A percentile compares a stretch with the other conserved stretches of the same genome.
phyloP scores from a whole-genome alignment of 2,888 invertebrate genomes.

The Hipparchia sbordonii region DNA sequence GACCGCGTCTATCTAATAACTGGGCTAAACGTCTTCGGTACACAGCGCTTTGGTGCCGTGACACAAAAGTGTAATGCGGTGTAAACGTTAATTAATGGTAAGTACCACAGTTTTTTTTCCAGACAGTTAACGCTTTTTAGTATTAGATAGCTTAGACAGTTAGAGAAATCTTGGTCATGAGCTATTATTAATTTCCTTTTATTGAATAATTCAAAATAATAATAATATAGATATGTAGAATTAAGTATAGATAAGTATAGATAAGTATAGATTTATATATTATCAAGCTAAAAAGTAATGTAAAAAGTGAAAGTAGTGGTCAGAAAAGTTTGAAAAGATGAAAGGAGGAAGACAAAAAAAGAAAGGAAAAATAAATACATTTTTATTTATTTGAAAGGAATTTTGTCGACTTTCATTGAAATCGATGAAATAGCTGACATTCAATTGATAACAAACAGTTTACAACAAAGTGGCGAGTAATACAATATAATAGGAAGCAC shows the following conservation, averaged over 20 bases:
- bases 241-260: too few species aligned
- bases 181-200: neutral
- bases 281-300: too few species aligned
- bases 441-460: slow-evolving; percentile 28
- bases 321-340: neutral
- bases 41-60: slow-evolving; percentile 17
- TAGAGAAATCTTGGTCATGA: neutral
- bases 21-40: slow-evolving; percentile 20
- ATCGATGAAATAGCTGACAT: slow-evolving; percentile 9
- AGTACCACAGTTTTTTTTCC: neutral
- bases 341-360: neutral
- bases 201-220: too few species aligned
- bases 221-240: too few species aligned
- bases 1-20: slow-evolving; percentile 8
- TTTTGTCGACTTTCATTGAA: neutral
- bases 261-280: too few species aligned
- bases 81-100: slow-evolving; percentile 17
- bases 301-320: neutral
- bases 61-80: slow-evolving; percentile 14
- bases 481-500: slow-evolving; percentile 59
- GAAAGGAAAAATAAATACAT: neutral
- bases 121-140: neutral
- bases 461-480: slow-evolving; percentile 54
- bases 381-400: neutral
- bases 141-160: neutral